phyloP scores from a whole-genome alignment of 2,113 vertebrate genomes.

The Electrona antarctica region DNA sequence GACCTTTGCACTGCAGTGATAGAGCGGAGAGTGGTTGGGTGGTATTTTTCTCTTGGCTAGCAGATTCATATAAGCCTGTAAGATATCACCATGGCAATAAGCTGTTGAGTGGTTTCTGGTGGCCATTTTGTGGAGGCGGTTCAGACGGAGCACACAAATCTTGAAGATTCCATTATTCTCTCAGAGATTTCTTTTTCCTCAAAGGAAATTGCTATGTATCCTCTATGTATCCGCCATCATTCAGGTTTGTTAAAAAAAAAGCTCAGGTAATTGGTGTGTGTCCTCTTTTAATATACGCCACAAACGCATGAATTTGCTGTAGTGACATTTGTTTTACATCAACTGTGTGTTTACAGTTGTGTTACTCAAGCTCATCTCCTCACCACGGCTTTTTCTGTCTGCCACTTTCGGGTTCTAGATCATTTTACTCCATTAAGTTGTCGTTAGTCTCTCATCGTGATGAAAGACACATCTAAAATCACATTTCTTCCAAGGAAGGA shows the following conservation, averaged over 20 bases:
- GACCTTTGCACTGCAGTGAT: conserved; percentile 41
- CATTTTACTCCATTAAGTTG: conserved; percentile 25
- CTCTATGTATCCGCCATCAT: neutral
- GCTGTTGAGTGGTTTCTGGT: neutral
- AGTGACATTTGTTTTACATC: neutral
- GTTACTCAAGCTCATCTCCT: neutral
- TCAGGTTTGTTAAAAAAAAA: no score
- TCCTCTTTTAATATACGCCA: neutral
- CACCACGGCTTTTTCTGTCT: neutral
- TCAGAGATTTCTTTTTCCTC: neutral
- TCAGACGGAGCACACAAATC: neutral
- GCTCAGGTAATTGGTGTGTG: neutral
- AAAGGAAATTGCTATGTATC: neutral
- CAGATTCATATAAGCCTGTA: conserved; percentile 17
- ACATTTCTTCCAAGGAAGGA: neutral
- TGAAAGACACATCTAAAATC: conserved; percentile 45
- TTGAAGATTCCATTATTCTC: neutral
- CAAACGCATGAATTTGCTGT: neutral
- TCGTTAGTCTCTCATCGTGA: conserved; percentile 43
- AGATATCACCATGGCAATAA: conserved; percentile 28
- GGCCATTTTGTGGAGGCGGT: neutral
- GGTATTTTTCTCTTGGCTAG: conserved; percentile 36
- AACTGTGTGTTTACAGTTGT: neutral
- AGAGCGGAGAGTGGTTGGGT: conserved; percentile 28
- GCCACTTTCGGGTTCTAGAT: conserved; percentile 7